Evolutionary conservation across 2,888 invertebrate species (phyloP), one percentile per base, ranked within the genome.

Genomic region (Drosophila merina): DNA sequence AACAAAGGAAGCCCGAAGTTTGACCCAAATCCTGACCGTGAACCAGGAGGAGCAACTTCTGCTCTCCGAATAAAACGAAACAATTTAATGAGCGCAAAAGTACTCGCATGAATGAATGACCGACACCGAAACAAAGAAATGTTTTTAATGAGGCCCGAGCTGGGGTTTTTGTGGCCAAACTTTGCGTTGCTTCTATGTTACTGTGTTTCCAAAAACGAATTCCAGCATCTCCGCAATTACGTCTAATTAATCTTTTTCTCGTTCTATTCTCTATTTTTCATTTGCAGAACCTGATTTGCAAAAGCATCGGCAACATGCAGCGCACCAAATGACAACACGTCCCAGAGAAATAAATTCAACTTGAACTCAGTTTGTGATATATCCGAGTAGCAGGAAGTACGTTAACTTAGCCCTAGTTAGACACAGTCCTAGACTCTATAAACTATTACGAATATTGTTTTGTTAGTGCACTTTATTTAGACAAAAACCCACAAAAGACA

Each of bases 341-440:
- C 63, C 72, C 86, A 75, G 69, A 54, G 26, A 66, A 31, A 38
- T 31, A 47, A 72, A 40, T 12, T 72, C 77, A 82, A 78, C 82
- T 80, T 76, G 75, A 82, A 74, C 81, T 85, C 82, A 72, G 60
- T 73, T 89, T 89, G 90, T 90, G 89, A 90, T 89, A 89, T 81
- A 75, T 77, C 74, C 75, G 77, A 81, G 71, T 74, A 79, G 85
- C 77, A 86, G 76, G 81, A 85, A 77, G 88, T 88, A 89, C 84
- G 88, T 70, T 70, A 42, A 14, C 30, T 49, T 60, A 62, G 70
- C 63, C 51, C 36, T 62, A 70, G 49, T 62, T 55, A 20, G 56
- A 40, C n/a, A 28, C 49, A 57, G n/a, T 31, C 42, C 26, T 62
- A 62, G 59, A 49, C 47, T 45, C 38, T 57, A 30, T 42, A 30